phyloP scores from a whole-genome alignment of 2,113 vertebrate genomes.

The Castor canadensis region DNA sequence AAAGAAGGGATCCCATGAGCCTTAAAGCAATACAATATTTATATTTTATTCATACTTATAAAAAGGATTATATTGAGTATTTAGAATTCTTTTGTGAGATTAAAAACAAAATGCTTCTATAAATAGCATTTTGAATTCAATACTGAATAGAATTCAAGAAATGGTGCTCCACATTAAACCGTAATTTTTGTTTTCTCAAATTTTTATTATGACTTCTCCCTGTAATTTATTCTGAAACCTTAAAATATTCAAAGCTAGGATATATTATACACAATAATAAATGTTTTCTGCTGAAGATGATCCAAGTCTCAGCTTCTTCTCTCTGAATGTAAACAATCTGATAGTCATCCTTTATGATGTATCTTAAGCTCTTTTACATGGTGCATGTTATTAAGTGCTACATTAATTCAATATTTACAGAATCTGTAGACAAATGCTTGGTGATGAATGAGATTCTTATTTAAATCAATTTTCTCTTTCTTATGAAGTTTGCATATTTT shows the following conservation, averaged over 20 bases:
- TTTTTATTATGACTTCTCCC: neutral
- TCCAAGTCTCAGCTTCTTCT: neutral
- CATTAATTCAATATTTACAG: neutral
- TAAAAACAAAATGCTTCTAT: neutral
- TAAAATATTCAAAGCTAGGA: conserved; percentile 10
- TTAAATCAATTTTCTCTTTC: neutral
- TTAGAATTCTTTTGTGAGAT: conserved; percentile 7
- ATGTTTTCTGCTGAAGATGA: neutral
- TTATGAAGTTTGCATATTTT: conserved; percentile 8
- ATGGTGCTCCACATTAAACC: neutral
- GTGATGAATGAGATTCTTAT: neutral
- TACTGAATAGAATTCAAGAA: conserved; percentile 13
- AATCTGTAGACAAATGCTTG: neutral
- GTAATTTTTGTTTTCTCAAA: conserved; percentile 33
- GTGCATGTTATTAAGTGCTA: neutral
- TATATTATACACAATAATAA: neutral
- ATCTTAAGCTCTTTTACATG: neutral
- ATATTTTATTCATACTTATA: conserved; percentile 30
- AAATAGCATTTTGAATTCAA: neutral
- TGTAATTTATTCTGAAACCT: neutral
- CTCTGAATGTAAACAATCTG: neutral
- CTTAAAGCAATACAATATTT: neutral
- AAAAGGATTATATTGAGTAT: neutral
- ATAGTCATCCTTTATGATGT: neutral
- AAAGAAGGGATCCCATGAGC: neutral